Base-by-base conservation (phyloP, 2,888 invertebrate genomes). In the Gisinianus flammeolus region DNA sequence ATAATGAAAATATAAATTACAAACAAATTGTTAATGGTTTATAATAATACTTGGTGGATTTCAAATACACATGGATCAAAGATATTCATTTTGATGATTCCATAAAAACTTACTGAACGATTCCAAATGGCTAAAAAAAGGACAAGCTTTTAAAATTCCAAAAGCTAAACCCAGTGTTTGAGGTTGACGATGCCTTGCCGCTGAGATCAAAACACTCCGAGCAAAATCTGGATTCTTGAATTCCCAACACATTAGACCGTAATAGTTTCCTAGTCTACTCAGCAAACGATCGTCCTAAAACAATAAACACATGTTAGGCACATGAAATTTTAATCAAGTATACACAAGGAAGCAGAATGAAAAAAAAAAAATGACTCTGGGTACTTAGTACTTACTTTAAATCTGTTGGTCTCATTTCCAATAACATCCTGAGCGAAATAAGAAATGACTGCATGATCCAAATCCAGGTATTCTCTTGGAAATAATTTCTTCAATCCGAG, bases 81-180 rank as follows among this genome's bases (percentile, higher is more conserved):
- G 5, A 24, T 64, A 64, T 28, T 64, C 6, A 12, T 58, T 22
- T 58, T 58, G 5, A 64, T 66, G 12, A 26, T 30, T 30, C 28
- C 8, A 33, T 26, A 44, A 68, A 24, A 28, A 35, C 31, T 35
- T 31, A 33, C 35, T 33, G 33, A 67, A 67, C 16, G 67, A 35
- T n/a, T 35, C 35, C 5, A 28, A 35, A 19, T 64, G 35, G 64
- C 71, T 35, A 44, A 68, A 58, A 22, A 31, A 24, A 10, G 77
- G 77, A 54, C 22, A 77, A 1, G 64, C 71, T 22, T 54, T 30
- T 6, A 72, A 4, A 16, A 77, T 52, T 5, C 77, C 77, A 22
- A 58, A 71, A 8, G 71, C 62, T 52, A 77, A 77, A 16, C 26
- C 64, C 10, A 33, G 58, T 44, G 62, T 71, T 71, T 77, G 77